phyloP scores from a whole-genome alignment of 1,140 invertebrate species.

The Apis cerana region DNA sequence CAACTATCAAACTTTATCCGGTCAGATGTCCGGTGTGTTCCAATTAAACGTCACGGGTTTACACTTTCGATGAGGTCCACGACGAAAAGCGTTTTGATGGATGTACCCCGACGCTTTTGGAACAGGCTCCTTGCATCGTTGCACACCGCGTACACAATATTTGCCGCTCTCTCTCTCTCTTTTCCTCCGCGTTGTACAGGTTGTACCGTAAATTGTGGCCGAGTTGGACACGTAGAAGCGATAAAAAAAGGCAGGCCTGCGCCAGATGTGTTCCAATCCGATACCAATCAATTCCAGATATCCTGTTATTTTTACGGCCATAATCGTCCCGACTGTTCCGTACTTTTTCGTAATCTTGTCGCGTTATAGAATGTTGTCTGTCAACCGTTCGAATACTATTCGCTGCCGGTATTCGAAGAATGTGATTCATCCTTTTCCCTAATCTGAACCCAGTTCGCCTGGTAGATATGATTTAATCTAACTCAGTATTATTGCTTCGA shows the following conservation, averaged over 20 bases:
- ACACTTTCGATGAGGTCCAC: constrained; percentile 32
- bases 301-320: neutral
- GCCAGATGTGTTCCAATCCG: neutral
- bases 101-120: constrained; percentile 50
- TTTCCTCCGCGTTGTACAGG: neutral
- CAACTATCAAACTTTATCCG: constrained; percentile 23
- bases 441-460: too few species aligned
- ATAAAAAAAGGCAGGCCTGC: neutral
- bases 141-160: constrained; percentile 48
- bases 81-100: constrained; percentile 55
- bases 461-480: too few species aligned
- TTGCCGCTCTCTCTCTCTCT: neutral
- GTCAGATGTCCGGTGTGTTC: constrained; percentile 23
- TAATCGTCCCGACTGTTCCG: neutral
- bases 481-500: too few species aligned
- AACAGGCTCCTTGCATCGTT: constrained; percentile 28
- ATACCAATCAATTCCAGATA: constrained; percentile 8
- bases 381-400: too few species aligned
- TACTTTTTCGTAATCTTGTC: neutral
- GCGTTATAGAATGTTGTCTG: neutral
- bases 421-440: too few species aligned
- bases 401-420: too few species aligned
- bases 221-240: neutral
- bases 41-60: constrained; percentile 63
- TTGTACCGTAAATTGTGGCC: neutral